Base-by-base conservation (phyloP, 2,113 vertebrate species). In the Antechinus flavipes region DNA sequence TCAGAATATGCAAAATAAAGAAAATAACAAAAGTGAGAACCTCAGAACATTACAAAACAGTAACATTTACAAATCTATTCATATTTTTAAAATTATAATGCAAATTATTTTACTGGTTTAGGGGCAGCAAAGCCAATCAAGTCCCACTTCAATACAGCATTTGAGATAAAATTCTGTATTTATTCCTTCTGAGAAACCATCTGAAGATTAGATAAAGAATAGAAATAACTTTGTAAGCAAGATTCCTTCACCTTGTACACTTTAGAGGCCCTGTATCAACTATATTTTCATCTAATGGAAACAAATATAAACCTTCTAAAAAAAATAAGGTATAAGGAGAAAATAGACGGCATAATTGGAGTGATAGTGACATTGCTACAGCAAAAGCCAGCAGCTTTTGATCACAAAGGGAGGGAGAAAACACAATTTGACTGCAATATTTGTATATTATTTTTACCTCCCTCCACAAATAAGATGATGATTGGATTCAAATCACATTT, bases 371-470 rank as follows among this genome's bases (percentile, higher is more conserved):
- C 97, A 93, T 54, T 54, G 55, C 54, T 53, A 1, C 42, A 16
- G 93, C 53, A 76, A n/a, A 93, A 47, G 53, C 49, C 4, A 24
- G 89, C 90, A 54, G 84, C 93, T 93, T 46, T 12, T 8, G 27
- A 84, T 95, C 42, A 8, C 2, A 6, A 24, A 49, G 27, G 54
- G 27, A n/a, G 8, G 52, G 49, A 4, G 94, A 92, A 61, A 92
- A 96, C 52, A 92, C 50, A 94, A 98, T 98, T 96, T 97, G 89
- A 27, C 96, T 96, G 92, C 92, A 96, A 96, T 97, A 98, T 97
- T 96, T 97, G 97, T 95, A 91, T 35, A 98, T 98, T 98, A 98
- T 91, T 96, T 97, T 98, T 52, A 96, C 97, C 93, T 98, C 95
- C 93, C 92, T 97, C 91, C 92, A 96, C 92, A 98, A 98, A 95